Evolutionary conservation across 2,888 invertebrate species (phyloP), one percentile per base, ranked within the genome.

Genomic region (Drosophila anomelani): DNA sequence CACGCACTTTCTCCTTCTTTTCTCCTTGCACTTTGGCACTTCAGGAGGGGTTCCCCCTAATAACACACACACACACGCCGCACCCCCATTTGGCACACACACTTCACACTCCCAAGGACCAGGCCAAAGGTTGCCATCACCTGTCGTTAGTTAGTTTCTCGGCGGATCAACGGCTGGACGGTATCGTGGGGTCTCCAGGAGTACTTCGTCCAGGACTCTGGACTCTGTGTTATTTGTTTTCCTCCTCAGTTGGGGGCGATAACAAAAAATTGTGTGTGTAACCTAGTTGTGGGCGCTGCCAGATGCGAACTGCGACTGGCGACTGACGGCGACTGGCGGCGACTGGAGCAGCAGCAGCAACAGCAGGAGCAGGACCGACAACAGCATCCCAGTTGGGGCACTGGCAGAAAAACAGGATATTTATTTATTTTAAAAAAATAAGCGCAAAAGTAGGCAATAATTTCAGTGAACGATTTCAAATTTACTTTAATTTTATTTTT

Each of bases 271-370:
- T 2, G 8, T 84, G 54, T 85, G 57, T 85, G 78, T 84, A 87
- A 85, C 88, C 85, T 85, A 87, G 88, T 87, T 87, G 83, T 77
- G 75, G 80, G 79, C 88, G 83, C 88, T 82, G 77, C 64, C 49
- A 75, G 76, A 82, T 78, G 80, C 69, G 71, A 85, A 84, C 82
- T 87, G 85, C 60, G 74, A 72, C 51, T 53, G 51, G 80, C 60
- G 72, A 72, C 41, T 17, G 41, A 17, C 17, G 41, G 41, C 41
- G 41, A 57, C 56, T 59, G 68, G 51, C 17, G 60, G 60, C 71
- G 67, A 56, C 55, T 58, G 70, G 51, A 58, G 59, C 34, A 44
- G 54, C 41, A 54, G 49, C 49, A 36, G 17, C 57, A 23, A 29
- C 69, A 60, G 59, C 71, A 47, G 47, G 47, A 47, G 29, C 47